Conservation (phyloP, 2,888 invertebrate species). For the Drosophila anomalipes region DNA sequence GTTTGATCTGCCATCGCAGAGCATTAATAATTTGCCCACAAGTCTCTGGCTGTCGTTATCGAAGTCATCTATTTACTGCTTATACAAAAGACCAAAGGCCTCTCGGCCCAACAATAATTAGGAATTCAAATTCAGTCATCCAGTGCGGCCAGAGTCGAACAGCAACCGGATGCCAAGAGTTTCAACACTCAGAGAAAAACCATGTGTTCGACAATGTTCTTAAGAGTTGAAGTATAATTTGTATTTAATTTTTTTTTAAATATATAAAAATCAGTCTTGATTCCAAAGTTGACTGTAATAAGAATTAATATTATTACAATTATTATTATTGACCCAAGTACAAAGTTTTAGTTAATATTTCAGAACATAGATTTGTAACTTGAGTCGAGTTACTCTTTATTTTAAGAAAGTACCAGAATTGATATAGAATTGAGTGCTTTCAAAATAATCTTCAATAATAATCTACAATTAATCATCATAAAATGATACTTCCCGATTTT, state of each 20-base stretch:
- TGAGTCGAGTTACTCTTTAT: neutral
- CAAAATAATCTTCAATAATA: neutral
- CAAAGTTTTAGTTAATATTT: neutral
- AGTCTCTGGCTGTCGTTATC: conserved; percentile 8
- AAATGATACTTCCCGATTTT: no score
- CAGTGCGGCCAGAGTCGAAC: neutral
- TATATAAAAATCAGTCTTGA: neutral
- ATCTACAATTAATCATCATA: neutral
- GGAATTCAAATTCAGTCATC: conserved; percentile 55
- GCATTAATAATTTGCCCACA: conserved; percentile 36
- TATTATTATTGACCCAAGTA: neutral
- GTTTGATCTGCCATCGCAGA: conserved; percentile 41
- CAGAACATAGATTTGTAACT: neutral
- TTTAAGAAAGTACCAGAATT: no score
- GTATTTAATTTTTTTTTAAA: no score
- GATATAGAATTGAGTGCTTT: neutral
- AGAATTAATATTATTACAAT: neutral
- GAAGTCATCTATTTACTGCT: conserved; percentile 1
- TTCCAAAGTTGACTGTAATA: neutral
- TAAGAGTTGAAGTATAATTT: neutral
- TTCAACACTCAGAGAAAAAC: neutral
- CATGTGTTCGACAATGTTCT: neutral
- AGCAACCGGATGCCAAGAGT: conserved; percentile 1
- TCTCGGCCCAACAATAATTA: conserved; percentile 44
- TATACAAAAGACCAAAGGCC: conserved; percentile 14